These are phyloP conservation scores for Turdus rufiventris DNA, from an alignment of 2,113 vertebrate species.

Conservation along the genomic window DNA sequence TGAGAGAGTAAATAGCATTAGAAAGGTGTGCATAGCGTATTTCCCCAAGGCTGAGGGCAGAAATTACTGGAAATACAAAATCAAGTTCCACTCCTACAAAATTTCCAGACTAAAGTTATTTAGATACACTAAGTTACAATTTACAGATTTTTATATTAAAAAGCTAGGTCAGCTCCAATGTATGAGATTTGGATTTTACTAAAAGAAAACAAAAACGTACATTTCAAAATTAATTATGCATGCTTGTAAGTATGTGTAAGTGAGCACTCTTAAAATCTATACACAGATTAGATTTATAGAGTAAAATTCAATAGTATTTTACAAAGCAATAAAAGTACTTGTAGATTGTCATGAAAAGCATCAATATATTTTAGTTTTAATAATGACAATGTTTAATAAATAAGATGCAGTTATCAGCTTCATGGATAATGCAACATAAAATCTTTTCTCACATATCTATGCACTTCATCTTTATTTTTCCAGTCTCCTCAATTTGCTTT, in stretches of 20 bases:
- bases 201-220: constrained; percentile 1
- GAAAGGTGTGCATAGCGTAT: neutral
- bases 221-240: constrained; percentile 70
- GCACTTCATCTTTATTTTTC: constrained; percentile 37
- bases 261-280: constrained; percentile 70
- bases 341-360: constrained; percentile 68
- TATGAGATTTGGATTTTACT: neutral
- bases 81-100: neutral
- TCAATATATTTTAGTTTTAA: constrained; percentile 74
- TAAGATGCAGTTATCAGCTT: constrained; percentile 59
- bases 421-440: constrained; percentile 52
- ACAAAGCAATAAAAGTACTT: constrained; percentile 72
- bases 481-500: neutral
- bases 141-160: constrained; percentile 28
- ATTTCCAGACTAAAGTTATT: constrained; percentile 17
- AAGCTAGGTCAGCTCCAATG: neutral
- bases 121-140: constrained; percentile 21
- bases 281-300: constrained; percentile 70
- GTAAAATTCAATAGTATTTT: constrained; percentile 76
- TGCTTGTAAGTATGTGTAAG: neutral
- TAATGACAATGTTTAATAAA: constrained; percentile 74
- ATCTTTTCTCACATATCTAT: constrained; percentile 31
- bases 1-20: neutral
- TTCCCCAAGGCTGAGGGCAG: neutral
- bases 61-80: neutral